phyloP scores from a whole-genome alignment of 2,888 invertebrate genomes.

The Sinelater perroti region DNA sequence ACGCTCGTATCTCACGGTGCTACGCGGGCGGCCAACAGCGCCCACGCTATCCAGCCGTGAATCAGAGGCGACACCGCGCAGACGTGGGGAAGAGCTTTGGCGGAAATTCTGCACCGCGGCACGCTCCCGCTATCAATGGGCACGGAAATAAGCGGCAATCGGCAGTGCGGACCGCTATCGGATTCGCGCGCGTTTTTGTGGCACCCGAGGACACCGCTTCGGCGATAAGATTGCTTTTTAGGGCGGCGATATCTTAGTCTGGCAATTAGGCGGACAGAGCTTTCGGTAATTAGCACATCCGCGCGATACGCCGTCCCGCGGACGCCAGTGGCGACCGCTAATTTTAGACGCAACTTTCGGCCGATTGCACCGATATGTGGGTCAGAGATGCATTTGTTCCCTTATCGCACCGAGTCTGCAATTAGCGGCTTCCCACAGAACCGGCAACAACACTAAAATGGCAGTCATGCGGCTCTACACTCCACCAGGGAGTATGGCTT shows the following conservation, averaged over 20 bases:
- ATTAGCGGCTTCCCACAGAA: no score
- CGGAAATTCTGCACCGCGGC: conserved; percentile 12
- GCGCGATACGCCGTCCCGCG: conserved; percentile 7
- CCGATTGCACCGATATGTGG: conserved; percentile 8
- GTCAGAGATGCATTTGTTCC: conserved; percentile 19
- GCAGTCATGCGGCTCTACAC: no score
- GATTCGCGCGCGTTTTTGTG: conserved; percentile 29
- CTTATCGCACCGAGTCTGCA: no score
- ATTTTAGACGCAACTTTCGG: neutral
- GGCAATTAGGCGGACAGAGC: neutral
- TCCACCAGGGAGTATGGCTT: no score
- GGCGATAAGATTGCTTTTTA: conserved; percentile 23
- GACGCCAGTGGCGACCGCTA: neutral
- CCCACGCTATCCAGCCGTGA: conserved; percentile 31
- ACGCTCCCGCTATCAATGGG: conserved; percentile 35
- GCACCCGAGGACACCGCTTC: conserved; percentile 30
- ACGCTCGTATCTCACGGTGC: conserved; percentile 28
- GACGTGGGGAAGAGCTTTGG: conserved; percentile 14
- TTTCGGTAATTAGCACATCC: conserved; percentile 16
- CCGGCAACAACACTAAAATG: no score
- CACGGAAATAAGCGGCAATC: conserved; percentile 37
- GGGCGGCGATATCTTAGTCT: conserved; percentile 12
- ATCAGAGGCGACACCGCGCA: conserved; percentile 26
- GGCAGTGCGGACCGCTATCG: conserved; percentile 34
- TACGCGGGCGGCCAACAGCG: conserved; percentile 32